Conservation (phyloP, 1,140 invertebrate genomes). For the Theocolax elegans region DNA sequence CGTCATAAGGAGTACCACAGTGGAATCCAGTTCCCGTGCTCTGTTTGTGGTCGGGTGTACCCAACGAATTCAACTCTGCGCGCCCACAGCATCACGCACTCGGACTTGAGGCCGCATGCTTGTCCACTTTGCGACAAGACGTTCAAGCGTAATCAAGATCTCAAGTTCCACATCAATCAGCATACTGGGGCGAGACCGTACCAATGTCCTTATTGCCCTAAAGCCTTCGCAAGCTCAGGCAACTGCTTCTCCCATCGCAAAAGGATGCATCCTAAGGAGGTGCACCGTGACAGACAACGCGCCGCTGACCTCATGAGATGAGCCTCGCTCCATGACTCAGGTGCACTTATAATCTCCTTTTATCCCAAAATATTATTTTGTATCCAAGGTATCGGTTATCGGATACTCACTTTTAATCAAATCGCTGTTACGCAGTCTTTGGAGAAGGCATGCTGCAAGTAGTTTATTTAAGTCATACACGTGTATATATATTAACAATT, state of each 20-base stretch:
- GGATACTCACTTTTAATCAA: too few species aligned
- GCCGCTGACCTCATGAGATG: slow-evolving; percentile 68
- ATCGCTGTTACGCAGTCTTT: too few species aligned
- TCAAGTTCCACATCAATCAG: slow-evolving; percentile 83
- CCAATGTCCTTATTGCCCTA: slow-evolving; percentile 83
- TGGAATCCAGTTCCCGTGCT: slow-evolving; percentile 74
- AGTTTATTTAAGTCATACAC: too few species aligned
- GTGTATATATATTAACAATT: too few species aligned
- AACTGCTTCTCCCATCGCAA: slow-evolving; percentile 81
- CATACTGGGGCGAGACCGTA: slow-evolving; percentile 85
- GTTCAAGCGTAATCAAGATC: slow-evolving; percentile 80
- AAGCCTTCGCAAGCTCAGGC: slow-evolving; percentile 82
- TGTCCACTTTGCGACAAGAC: slow-evolving; percentile 79
- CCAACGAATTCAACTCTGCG: slow-evolving; percentile 76
- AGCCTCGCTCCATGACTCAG: slow-evolving; percentile 49
- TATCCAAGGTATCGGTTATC: too few species aligned
- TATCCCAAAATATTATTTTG: neutral
- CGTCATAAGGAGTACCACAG: slow-evolving; percentile 76
- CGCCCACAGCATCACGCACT: slow-evolving; percentile 79
- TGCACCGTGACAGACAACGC: slow-evolving; percentile 66
- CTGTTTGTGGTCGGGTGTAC: slow-evolving; percentile 76
- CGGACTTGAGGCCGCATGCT: slow-evolving; percentile 75
- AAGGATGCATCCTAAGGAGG: slow-evolving; percentile 76
- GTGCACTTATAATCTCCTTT: neutral
- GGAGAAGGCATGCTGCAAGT: too few species aligned